phyloP scores from a whole-genome alignment of 1,140 invertebrate genomes.

The Drosophila kikkawai region DNA sequence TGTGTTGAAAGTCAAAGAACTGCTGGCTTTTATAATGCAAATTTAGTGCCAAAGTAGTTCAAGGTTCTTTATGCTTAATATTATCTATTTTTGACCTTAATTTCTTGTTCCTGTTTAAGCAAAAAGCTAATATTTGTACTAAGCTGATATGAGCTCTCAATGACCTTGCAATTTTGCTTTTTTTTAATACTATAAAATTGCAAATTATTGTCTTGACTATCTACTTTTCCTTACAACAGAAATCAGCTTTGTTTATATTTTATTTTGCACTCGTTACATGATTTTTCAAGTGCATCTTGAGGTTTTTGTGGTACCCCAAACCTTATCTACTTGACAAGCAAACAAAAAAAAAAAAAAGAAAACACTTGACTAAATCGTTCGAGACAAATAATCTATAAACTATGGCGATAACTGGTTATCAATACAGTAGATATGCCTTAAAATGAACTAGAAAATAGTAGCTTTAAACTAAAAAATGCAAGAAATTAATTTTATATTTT shows the following conservation, averaged over 20 bases:
- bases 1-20: not conserved
- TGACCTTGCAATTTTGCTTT: no score
- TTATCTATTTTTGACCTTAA: not conserved
- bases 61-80: constrained; percentile 9
- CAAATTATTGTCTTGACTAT: no score
- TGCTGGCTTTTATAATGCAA: constrained; percentile 16
- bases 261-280: constrained; percentile 13
- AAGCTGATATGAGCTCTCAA: not conserved
- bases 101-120: not conserved
- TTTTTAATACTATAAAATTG: no score
- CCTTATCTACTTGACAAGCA: constrained; percentile 24
- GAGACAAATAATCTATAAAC: constrained; percentile 22
- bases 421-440: constrained; percentile 6
- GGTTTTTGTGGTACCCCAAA: constrained; percentile 23
- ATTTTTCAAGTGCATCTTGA: constrained; percentile 27
- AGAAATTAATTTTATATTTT: not conserved
- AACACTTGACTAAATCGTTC: constrained; percentile 14
- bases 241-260: not conserved
- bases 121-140: not conserved
- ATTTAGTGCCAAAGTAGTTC: not conserved
- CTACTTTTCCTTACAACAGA: not conserved
- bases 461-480: not conserved
- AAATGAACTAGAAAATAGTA: not conserved
- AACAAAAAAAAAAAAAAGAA: not conserved
- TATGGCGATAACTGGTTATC: constrained; percentile 15